These are phyloP conservation scores for Megalops cyprinoides DNA, from an alignment of 2,797 vertebrate species.

Conservation along the genomic window DNA sequence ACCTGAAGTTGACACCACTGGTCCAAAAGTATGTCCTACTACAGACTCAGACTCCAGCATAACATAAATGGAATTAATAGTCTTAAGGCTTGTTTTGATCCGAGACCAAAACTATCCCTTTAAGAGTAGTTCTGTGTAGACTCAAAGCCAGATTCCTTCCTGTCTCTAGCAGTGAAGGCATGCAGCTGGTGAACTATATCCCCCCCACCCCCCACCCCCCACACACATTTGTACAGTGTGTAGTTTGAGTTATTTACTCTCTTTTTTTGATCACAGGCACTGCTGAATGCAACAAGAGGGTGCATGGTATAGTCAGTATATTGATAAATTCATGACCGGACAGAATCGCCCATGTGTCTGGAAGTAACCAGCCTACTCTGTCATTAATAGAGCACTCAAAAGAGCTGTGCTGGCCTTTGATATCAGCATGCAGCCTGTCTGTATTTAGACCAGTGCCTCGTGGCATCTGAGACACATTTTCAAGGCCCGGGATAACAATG, in stretches of 20 bases:
- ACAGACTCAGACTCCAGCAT: neutral
- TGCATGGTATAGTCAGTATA: neutral
- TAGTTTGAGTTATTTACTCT: neutral
- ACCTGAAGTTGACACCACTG: neutral
- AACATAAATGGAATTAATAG: neutral
- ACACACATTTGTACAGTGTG: neutral
- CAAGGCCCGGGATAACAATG: neutral
- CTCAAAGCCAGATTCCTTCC: neutral
- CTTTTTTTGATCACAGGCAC: neutral
- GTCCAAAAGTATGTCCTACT: neutral
- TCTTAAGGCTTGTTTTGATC: neutral
- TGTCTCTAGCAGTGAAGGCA: neutral
- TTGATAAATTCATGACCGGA: neutral
- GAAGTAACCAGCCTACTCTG: neutral
- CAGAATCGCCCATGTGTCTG: neutral
- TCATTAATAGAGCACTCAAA: neutral
- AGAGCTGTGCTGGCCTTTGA: neutral
- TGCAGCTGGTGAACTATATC: neutral
- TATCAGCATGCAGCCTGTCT: slow-evolving; percentile 9
- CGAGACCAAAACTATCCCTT: neutral
- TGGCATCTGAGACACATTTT: neutral
- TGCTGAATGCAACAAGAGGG: neutral
- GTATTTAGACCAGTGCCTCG: neutral
- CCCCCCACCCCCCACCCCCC: no score
- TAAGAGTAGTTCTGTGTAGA: neutral